Evolutionary conservation across 2,888 invertebrate genomes (phyloP).

Genomic region (Drosophila fulvimacula): DNA sequence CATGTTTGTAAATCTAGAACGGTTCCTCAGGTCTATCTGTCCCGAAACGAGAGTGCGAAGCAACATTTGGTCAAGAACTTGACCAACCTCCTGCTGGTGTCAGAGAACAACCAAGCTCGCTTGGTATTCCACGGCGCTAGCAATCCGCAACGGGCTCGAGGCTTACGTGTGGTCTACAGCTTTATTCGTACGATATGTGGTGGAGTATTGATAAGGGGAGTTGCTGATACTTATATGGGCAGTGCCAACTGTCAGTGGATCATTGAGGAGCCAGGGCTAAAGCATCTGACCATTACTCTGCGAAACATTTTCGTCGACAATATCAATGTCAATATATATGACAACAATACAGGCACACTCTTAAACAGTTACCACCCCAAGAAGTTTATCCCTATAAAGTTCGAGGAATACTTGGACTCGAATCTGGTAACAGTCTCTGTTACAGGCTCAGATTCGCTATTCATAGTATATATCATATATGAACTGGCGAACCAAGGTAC

Average conservation of each 20-base stretch:
- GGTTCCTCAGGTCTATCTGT: slow-evolving; percentile 63
- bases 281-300: slow-evolving; percentile 82
- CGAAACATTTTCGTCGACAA: fast-evolving
- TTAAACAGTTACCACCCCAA: slow-evolving; percentile 9
- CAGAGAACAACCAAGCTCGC: slow-evolving; percentile 90
- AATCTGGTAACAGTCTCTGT: slow-evolving; percentile 44
- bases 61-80: slow-evolving; percentile 66
- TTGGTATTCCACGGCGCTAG: slow-evolving; percentile 88
- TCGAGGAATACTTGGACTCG: slow-evolving; percentile 37
- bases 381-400: fast-evolving
- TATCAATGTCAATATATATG: slow-evolving; percentile 7
- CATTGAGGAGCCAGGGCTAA: slow-evolving; percentile 88
- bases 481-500: slow-evolving; percentile 11
- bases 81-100: slow-evolving; percentile 86
- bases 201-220: slow-evolving; percentile 87
- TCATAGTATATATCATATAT: not conserved
- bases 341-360: slow-evolving; percentile 55
- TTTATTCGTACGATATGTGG: slow-evolving; percentile 88
- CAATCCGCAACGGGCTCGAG: slow-evolving; percentile 85
- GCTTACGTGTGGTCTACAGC: slow-evolving; percentile 90
- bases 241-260: slow-evolving; percentile 86
- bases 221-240: fast-evolving
- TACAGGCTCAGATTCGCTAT: fast-evolving
- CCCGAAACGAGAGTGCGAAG: slow-evolving; percentile 37
- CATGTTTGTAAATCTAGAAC: not conserved